Evolutionary conservation across 2,888 invertebrate species (phyloP).

Genomic region (Ophioninae sp.): DNA sequence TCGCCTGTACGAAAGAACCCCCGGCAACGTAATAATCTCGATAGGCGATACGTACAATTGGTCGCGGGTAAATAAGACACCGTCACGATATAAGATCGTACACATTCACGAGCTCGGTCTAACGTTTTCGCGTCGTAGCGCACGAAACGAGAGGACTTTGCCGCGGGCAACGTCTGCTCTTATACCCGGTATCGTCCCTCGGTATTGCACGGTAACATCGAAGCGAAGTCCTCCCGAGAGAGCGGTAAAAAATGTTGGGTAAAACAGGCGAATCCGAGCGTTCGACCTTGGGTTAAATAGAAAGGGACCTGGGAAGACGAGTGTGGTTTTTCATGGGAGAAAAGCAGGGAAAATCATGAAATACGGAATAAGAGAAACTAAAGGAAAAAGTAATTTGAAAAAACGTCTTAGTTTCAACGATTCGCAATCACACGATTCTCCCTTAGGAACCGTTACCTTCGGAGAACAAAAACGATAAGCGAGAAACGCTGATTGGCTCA

Average conservation of each 20-base stretch:
- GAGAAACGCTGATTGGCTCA: not conserved
- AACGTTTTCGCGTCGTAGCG: slow-evolving; percentile 51
- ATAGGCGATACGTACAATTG: slow-evolving; percentile 68
- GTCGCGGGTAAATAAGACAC: slow-evolving; percentile 75
- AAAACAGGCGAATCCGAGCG: slow-evolving; percentile 23
- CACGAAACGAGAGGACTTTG: slow-evolving; percentile 64
- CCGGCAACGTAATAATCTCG: slow-evolving; percentile 25
- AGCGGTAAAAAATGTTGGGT: slow-evolving; percentile 25
- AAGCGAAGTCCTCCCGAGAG: slow-evolving; percentile 38
- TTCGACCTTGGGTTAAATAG: slow-evolving; percentile 69
- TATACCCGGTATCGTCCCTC: slow-evolving; percentile 63
- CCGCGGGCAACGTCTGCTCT: slow-evolving; percentile 71
- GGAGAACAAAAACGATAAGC: not conserved
- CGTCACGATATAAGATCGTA: slow-evolving; percentile 69
- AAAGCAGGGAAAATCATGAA: not conserved
- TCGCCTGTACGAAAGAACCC: not conserved
- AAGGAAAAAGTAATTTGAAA: slow-evolving; percentile 1
- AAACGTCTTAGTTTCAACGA: not conserved
- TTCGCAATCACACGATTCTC: not conserved
- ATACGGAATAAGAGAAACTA: not conserved
- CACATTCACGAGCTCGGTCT: slow-evolving; percentile 12
- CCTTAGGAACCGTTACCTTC: not conserved
- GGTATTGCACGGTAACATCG: slow-evolving; percentile 41
- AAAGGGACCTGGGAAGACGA: slow-evolving; percentile 63
- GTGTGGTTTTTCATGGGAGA: slow-evolving; percentile 6